Evolutionary conservation across 1,140 invertebrate genomes (phyloP).

Genomic region (Drosophila tristis): DNA sequence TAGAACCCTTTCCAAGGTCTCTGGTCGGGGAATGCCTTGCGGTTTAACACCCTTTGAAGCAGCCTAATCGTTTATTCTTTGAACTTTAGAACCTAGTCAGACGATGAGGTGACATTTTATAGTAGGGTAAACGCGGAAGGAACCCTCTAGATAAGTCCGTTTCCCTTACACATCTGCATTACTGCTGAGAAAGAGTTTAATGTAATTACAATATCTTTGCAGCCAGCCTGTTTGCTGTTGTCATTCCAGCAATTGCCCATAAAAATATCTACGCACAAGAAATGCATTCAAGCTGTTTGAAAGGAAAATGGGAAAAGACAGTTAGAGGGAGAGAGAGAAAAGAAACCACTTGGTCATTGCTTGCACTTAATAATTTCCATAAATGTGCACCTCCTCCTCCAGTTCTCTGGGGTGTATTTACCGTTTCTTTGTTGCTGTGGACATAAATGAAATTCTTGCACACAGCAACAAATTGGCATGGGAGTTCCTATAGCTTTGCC

Average conservation of each 20-base stretch:
- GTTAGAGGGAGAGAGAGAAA: constrained; percentile 1
- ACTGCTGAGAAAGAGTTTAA: neutral
- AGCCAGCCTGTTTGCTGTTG: constrained; percentile 1
- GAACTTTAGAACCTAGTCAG: neutral
- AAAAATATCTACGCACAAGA: constrained; percentile 48
- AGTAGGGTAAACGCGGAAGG: neutral
- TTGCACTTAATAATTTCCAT: constrained; percentile 63
- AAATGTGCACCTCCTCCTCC: constrained; percentile 39
- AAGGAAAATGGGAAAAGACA: neutral
- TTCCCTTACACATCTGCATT: neutral
- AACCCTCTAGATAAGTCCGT: neutral
- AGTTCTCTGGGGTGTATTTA: constrained; percentile 43
- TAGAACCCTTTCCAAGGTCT: neutral
- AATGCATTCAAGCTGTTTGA: constrained; percentile 27
- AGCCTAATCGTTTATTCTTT: neutral
- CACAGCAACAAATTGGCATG: constrained; percentile 53
- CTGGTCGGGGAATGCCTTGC: constrained; percentile 10
- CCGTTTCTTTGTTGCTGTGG: constrained; percentile 35
- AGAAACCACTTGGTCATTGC: constrained; percentile 30
- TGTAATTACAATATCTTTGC: constrained; percentile 1
- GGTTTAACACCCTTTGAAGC: constrained; percentile 18
- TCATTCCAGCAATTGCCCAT: constrained; percentile 20
- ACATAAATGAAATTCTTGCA: constrained; percentile 56
- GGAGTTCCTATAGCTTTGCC: neutral
- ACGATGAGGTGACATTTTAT: neutral